Base-by-base conservation (phyloP, 2,113 vertebrate genomes). In the Thamnaconus septentrionalis region DNA sequence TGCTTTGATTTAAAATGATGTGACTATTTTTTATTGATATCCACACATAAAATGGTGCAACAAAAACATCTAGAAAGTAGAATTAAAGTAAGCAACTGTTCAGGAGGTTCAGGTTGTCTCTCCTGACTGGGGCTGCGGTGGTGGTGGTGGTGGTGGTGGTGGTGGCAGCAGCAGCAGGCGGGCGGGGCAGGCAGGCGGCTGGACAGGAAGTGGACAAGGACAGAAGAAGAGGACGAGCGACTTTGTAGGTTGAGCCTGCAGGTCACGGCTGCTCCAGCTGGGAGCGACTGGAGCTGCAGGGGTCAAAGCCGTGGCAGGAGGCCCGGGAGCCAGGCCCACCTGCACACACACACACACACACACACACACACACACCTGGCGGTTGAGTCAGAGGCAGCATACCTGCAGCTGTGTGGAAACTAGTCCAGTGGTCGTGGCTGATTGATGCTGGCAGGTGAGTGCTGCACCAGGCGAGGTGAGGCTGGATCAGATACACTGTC, bases 181-280 rank as follows among this genome's bases (percentile, higher is more conserved):
- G 59, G 41, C 56, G n/a, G 59, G 70, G 50, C 43, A 58, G 61
- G 66, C 44, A 12, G 60, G 56, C 49, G 56, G 61, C 63, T 40
- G 18, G 60, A 53, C 49, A 67, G 69, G 48, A 69, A 61, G 11
- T 43, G 69, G 79, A 76, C 85, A 84, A 84, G 82, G 84, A 79
- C 78, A 69, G 18, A 31, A 31, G 18, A 31, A 41, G 31, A 66
- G 82, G 83, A 87, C 71, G 50, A 43, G 61, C 56, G 63, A 81
- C 67, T 53, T 18, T 53, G 71, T 79, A 64, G 4, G 31, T 69
- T 56, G 56, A 45, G 45, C 61, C 63, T 64, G 65, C 61, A 74
- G 84, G 86, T 90, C 83, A 75, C 53, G 65, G 56, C 75, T 77
- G 66, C 73, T 86, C 85, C 87, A 88, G 90, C 89, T 88, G 89